Conservation (phyloP, 2,888 invertebrate genomes). For the Sinelater perroti region DNA sequence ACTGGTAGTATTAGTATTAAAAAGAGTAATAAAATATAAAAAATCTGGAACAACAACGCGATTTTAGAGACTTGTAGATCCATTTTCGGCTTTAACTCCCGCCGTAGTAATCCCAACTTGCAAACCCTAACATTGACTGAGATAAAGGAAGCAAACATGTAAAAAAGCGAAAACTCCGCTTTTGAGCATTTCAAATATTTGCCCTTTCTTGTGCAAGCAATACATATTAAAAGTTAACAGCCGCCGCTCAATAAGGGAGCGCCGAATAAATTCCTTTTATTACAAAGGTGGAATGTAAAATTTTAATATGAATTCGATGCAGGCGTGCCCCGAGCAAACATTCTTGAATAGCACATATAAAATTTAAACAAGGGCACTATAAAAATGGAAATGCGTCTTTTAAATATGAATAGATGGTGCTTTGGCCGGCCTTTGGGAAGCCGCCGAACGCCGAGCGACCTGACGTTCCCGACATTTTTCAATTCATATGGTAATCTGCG, state of each 20-base stretch:
- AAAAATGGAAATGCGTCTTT: slow-evolving; percentile 34
- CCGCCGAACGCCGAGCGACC: slow-evolving; percentile 19
- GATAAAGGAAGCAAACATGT: neutral
- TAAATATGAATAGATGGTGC: slow-evolving; percentile 31
- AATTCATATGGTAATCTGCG: slow-evolving; percentile 28
- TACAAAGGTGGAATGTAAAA: slow-evolving; percentile 12
- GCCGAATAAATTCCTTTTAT: slow-evolving; percentile 9
- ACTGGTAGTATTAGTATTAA: no score
- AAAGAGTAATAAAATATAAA: no score
- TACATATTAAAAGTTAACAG: neutral
- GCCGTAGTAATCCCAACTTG: no score
- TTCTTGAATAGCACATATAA: slow-evolving; percentile 29
- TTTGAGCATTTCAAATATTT: no score
- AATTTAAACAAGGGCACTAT: slow-evolving; percentile 35
- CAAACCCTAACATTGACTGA: no score
- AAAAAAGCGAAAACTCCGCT: neutral
- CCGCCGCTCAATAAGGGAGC: neutral
- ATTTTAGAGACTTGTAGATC: no score
- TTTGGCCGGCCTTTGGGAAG: slow-evolving; percentile 12
- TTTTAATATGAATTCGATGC: slow-evolving; percentile 29
- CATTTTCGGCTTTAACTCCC: no score
- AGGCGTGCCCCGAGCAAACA: slow-evolving; percentile 19
- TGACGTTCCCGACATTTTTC: slow-evolving; percentile 30
- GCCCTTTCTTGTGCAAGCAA: no score
- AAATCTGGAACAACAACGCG: no score